Conservation (phyloP, 2,797 vertebrate genomes). For the Bradypodion ventrale region DNA sequence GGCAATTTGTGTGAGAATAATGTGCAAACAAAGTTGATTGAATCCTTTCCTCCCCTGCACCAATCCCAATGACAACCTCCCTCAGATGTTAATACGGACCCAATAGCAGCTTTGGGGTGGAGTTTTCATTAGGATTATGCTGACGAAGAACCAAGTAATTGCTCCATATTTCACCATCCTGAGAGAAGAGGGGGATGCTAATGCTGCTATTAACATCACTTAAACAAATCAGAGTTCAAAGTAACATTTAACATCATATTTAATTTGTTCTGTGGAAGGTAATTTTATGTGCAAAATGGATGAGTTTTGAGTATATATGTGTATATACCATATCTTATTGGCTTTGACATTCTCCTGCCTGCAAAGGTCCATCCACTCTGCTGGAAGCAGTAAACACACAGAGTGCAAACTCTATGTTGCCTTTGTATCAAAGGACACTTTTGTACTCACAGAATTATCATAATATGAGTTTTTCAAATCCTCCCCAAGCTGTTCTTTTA, state of each 20-base stretch:
- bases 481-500: not conserved
- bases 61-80: not conserved
- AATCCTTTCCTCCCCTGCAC: not conserved
- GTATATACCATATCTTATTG: not conserved
- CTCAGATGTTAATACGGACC: not conserved
- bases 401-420: not conserved
- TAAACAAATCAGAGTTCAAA: too few relatives aligned
- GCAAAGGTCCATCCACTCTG: not conserved
- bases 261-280: too few relatives aligned
- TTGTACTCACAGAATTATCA: not conserved
- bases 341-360: not conserved
- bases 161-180: not conserved
- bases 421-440: too few relatives aligned
- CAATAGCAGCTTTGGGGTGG: not conserved
- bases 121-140: not conserved
- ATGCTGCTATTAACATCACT: too few relatives aligned
- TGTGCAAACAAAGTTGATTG: not conserved
- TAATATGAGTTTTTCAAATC: not conserved
- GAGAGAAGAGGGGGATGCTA: not conserved
- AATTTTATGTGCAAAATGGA: too few relatives aligned
- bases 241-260: too few relatives aligned
- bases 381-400: not conserved
- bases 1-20: not conserved
- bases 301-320: too few relatives aligned
- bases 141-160: not conserved